phyloP scores from a whole-genome alignment of 2,113 vertebrate genomes.

The Heloderma charlesbogerti region DNA sequence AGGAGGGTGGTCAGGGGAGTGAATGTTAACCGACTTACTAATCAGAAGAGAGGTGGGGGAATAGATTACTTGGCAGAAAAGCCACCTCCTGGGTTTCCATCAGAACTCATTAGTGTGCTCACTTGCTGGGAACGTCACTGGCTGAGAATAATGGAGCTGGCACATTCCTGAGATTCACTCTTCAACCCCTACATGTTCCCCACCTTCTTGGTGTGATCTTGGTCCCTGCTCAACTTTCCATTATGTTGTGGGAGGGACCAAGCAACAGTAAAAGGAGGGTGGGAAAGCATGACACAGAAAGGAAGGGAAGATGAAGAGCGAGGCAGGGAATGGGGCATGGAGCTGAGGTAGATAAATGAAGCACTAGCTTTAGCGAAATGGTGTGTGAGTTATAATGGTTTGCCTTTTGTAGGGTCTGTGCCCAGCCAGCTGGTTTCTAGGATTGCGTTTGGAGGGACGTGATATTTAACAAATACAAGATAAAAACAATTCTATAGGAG shows the following conservation, averaged over 20 bases:
- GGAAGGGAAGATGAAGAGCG: not conserved
- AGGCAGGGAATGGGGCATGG: not conserved
- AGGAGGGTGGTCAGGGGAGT: not conserved
- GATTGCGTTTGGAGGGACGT: not conserved
- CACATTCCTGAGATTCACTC: not conserved
- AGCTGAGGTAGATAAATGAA: not conserved
- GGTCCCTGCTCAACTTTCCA: not conserved
- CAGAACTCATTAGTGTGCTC: not conserved
- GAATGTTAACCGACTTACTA: not conserved
- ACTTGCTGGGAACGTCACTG: constrained; percentile 2
- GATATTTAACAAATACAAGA: not conserved
- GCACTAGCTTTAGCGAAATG: no score
- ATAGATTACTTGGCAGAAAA: not conserved
- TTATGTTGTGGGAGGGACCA: not conserved
- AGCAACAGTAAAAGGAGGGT: not conserved
- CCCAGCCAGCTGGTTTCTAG: not conserved
- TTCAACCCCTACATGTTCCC: not conserved
- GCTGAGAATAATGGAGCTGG: not conserved
- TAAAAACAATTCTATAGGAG: not conserved
- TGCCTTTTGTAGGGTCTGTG: not conserved
- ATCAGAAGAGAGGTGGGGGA: not conserved
- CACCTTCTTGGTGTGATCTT: not conserved
- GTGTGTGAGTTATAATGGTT: not conserved
- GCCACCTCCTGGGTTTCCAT: not conserved
- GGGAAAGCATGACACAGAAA: not conserved